phyloP scores from a whole-genome alignment of 2,113 vertebrate species.

The Ahaetulla prasina region DNA sequence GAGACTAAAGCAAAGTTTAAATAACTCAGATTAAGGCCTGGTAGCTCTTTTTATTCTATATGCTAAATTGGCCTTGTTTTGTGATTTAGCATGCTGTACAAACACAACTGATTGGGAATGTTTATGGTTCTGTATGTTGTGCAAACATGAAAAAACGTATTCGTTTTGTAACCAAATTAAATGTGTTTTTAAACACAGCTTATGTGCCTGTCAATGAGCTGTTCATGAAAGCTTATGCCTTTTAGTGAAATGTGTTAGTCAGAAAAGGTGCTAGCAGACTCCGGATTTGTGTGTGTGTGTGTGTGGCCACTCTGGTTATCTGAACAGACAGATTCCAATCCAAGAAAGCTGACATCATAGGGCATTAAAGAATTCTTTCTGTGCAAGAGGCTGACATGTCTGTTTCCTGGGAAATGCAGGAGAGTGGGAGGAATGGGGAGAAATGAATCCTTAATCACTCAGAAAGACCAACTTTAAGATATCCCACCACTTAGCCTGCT shows the following conservation, averaged over 20 bases:
- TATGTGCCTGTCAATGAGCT: not conserved
- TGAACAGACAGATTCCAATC: not conserved
- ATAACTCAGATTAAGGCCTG: not conserved
- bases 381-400: not conserved
- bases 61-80: not conserved
- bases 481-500: not conserved
- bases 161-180: not conserved
- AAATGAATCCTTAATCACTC: not conserved
- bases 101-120: not conserved
- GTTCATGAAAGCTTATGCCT: not conserved
- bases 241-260: not conserved
- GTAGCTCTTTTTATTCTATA: not conserved
- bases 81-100: not conserved
- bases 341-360: not conserved
- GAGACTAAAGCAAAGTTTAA: not conserved
- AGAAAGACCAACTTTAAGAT: not conserved
- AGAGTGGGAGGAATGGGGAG: not conserved
- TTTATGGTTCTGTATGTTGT: not conserved
- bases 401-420: not conserved
- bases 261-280: not conserved
- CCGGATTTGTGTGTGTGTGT: not conserved
- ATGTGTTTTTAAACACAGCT: not conserved
- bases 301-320: not conserved
- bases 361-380: not conserved
- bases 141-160: not conserved